Evolutionary conservation across 2,888 invertebrate species (phyloP), one percentile per base, ranked within the genome.

Genomic region (Trachelus iudaicus): DNA sequence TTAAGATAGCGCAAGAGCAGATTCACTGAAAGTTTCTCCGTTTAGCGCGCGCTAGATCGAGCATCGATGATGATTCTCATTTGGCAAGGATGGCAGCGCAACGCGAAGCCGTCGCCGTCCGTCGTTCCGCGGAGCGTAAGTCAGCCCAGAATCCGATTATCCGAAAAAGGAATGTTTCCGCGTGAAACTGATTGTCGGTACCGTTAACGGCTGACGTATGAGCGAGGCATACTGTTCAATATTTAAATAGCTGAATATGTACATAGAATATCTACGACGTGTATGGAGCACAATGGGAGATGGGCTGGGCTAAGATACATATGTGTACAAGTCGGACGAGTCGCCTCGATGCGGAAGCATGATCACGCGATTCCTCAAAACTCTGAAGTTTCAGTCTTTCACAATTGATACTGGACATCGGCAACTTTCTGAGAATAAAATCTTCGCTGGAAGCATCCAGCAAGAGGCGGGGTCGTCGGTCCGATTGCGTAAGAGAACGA

Each of bases 161-260:
- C 77, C 79, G 74, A 71, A 71, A 79, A 74, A 76, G 23, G 69
- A 77, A 77, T 75, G 75, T 73, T 56, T 37, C 68, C 37, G 69
- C 40, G 40, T 40, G 34, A 73, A 79, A 79, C 40, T n/a, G 56
- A 74, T 75, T 73, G 34, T 33, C 74, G 34, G 73, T 84, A 86
- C 87, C 88, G 88, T 88, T 87, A 87, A 83, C 73, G 40, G 15
- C 15, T 40, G 40, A 40, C 40, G 40, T 40, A 40, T 40, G 40
- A 40, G 15, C 40, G 40, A 40, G 40, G 40, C 40, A 40, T 15
- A 79, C 87, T 87, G 90, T 89, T 91, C 87, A 91, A 91, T 91
- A 91, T 90, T 90, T 89, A 90, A 90, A 89, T 84, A 89, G 85
- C 86, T 85, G 40, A 40, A 40, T 40, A 40, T 40, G 40, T 40